phyloP scores from a whole-genome alignment of 2,113 vertebrate species.

The Pluvianellus socialis region DNA sequence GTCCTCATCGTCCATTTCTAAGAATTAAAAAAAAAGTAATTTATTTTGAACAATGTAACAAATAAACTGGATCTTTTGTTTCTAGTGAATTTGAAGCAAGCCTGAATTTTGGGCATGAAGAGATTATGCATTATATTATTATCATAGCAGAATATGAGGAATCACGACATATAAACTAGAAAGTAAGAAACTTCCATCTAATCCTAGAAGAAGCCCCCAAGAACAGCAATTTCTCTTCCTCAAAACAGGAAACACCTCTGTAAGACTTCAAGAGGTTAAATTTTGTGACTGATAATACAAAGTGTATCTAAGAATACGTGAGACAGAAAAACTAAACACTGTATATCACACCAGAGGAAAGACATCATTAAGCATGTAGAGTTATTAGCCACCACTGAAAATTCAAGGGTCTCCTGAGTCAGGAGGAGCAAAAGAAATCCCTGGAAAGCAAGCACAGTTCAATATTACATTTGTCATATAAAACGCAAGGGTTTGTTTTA shows the following conservation, averaged over 20 bases:
- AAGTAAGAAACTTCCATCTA: not conserved
- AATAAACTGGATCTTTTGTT: not conserved
- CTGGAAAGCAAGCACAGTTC: not conserved
- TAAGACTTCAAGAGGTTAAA: not conserved
- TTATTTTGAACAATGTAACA: not conserved
- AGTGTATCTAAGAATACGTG: not conserved
- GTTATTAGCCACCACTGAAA: not conserved
- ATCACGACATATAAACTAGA: not conserved
- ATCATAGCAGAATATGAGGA: not conserved
- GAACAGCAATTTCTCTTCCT: not conserved
- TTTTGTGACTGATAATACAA: not conserved
- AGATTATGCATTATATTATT: not conserved
- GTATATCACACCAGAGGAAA: not conserved
- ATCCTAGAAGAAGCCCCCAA: not conserved
- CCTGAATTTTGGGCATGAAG: not conserved
- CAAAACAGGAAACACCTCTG: not conserved
- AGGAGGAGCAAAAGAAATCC: not conserved
- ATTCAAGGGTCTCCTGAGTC: not conserved
- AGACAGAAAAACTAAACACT: not conserved
- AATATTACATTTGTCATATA: not conserved
- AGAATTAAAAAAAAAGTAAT: conserved; percentile 5
- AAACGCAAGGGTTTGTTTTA: not conserved
- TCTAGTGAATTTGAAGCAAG: not conserved
- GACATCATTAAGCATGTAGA: not conserved
- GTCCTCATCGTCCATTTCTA: conserved; percentile 98